A percentile compares a stretch with the other conserved stretches of the same genome.
Evolutionary conservation across 2,113 vertebrate genomes (phyloP).

Genomic region (Climacteris rufus): DNA sequence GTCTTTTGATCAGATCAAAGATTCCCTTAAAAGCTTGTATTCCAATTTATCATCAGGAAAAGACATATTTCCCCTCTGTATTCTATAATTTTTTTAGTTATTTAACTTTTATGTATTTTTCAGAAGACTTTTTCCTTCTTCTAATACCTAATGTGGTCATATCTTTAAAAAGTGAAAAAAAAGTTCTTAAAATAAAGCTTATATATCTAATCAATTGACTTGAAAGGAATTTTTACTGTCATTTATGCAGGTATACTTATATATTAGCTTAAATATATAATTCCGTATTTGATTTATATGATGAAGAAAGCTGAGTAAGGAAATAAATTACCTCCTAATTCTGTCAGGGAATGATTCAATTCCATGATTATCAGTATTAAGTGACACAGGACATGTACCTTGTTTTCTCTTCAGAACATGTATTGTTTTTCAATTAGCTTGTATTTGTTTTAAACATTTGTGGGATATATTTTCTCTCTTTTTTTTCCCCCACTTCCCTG

Average conservation of each 20-base stretch:
- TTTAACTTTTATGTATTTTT: neutral
- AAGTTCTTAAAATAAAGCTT: neutral
- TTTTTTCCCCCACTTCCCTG: accelerated
- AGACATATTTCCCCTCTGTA: neutral
- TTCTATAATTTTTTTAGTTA: neutral
- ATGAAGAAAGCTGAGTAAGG: neutral
- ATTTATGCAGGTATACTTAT: neutral
- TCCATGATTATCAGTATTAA: neutral
- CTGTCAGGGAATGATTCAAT: neutral
- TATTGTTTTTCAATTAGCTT: neutral
- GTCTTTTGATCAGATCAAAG: constrained; percentile 35
- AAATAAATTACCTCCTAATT: neutral
- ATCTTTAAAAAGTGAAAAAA: neutral
- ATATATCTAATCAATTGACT: neutral
- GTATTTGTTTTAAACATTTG: neutral
- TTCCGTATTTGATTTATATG: neutral
- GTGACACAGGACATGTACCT: neutral
- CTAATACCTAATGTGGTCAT: neutral
- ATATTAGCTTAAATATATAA: neutral
- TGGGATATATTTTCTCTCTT: neutral
- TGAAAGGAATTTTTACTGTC: neutral
- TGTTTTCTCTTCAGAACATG: neutral
- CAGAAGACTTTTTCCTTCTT: neutral
- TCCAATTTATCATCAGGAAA: neutral
- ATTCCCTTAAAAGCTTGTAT: neutral